These are phyloP conservation scores for Microctonus hyperodae DNA, from an alignment of 2,888 invertebrate species.

Conservation along the genomic window DNA sequence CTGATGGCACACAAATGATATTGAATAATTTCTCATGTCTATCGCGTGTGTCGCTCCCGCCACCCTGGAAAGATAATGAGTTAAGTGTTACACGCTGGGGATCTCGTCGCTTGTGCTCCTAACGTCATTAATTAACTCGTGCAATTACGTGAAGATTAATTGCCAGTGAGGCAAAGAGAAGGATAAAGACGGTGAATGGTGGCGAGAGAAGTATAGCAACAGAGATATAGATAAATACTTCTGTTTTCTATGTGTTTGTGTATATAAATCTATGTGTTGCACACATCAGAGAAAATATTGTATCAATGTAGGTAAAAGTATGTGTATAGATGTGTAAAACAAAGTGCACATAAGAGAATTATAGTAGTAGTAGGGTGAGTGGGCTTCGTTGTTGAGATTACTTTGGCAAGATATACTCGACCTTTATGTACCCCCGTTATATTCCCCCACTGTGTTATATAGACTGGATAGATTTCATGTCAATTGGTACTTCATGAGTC, in stretches of 20 bases:
- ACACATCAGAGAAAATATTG: background rate
- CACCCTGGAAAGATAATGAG: constrained; percentile 49
- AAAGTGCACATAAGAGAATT: background rate
- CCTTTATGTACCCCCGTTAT: constrained; percentile 21
- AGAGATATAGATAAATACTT: background rate
- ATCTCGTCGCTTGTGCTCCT: constrained; percentile 36
- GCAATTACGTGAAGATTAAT: constrained; percentile 54
- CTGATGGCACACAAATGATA: background rate
- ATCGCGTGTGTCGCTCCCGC: background rate
- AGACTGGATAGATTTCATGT: constrained; percentile 19
- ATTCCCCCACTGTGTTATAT: too few species aligned
- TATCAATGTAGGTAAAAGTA: background rate
- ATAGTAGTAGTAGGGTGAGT: constrained; percentile 10
- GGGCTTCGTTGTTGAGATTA: constrained; percentile 27
- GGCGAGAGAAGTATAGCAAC: constrained; percentile 36
- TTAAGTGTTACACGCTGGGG: constrained; percentile 43
- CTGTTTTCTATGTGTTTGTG: background rate
- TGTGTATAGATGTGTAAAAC: too few species aligned
- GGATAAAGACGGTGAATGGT: constrained; percentile 8
- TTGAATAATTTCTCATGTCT: constrained; percentile 17
- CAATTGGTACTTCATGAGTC: constrained; percentile 30
- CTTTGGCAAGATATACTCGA: constrained; percentile 27
- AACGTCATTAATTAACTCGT: constrained; percentile 51
- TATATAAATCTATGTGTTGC: background rate
- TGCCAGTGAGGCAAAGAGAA: constrained; percentile 38